Evolutionary conservation across 2,113 vertebrate genomes (phyloP).

Genomic region (Salvelinus sp.): DNA sequence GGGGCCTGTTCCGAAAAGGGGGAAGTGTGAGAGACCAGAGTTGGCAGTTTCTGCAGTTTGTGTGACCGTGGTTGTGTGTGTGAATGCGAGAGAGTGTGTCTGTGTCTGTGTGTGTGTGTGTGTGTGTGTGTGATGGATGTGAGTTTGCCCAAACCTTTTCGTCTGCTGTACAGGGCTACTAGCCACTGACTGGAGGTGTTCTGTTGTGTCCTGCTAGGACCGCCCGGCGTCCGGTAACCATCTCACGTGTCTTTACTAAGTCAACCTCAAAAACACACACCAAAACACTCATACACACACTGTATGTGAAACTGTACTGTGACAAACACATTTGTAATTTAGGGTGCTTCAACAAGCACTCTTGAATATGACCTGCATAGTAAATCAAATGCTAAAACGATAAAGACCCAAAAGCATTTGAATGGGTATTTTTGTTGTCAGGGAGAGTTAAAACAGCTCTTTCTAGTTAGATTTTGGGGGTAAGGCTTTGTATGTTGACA

Average conservation of each 20-base stretch:
- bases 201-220: slow-evolving; percentile 81
- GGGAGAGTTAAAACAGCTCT: too few species aligned
- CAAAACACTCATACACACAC: slow-evolving; percentile 36
- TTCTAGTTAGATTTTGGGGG: slow-evolving; percentile 22
- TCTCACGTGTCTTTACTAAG: slow-evolving; percentile 79
- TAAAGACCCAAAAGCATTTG: too few species aligned
- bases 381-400: too few species aligned
- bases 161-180: slow-evolving; percentile 88
- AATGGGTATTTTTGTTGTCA: too few species aligned
- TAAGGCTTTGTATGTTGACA: slow-evolving; percentile 77
- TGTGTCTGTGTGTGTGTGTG: slow-evolving; percentile 48
- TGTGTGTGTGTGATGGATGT: slow-evolving; percentile 79
- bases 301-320: not conserved
- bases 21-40: slow-evolving; percentile 24
- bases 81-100: slow-evolving; percentile 62
- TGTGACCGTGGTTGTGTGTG: slow-evolving; percentile 43
- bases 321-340: slow-evolving; percentile 8
- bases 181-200: slow-evolving; percentile 85
- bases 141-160: slow-evolving; percentile 87
- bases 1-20: slow-evolving; percentile 57
- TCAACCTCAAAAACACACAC: slow-evolving; percentile 44
- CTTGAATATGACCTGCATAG: too few species aligned
- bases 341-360: not conserved
- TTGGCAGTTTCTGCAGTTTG: slow-evolving; percentile 68
- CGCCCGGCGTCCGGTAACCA: slow-evolving; percentile 85